A percentile compares a stretch with the other conserved stretches of the same genome.
phyloP scores from a whole-genome alignment of 2,888 invertebrate species.

The Malacosoma neustria region DNA sequence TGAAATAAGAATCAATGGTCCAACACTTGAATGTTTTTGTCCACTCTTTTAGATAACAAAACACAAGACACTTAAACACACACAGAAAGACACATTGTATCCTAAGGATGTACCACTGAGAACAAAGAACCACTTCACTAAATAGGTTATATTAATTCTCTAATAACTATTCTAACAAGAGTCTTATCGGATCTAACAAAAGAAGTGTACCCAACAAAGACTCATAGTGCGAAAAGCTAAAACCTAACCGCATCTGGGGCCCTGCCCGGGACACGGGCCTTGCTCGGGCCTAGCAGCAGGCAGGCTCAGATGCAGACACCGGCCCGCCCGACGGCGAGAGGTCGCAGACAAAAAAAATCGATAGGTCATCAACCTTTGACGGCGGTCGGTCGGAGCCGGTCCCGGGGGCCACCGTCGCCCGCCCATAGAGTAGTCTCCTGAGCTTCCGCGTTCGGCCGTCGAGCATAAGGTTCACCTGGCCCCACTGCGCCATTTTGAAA shows the following conservation, averaged over 20 bases:
- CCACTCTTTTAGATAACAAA: neutral
- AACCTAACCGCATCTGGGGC: slow-evolving; percentile 25
- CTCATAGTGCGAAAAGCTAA: slow-evolving; percentile 10
- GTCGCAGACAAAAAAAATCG: slow-evolving; percentile 73
- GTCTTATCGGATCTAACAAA: neutral
- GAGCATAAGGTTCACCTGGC: slow-evolving; percentile 29
- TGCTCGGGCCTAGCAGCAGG: slow-evolving; percentile 29
- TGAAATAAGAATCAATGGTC: neutral
- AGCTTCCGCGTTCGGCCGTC: slow-evolving; percentile 21
- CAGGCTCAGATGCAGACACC: slow-evolving; percentile 36
- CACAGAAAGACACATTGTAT: neutral
- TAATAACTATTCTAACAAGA: neutral
- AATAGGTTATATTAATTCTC: neutral
- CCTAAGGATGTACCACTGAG: neutral
- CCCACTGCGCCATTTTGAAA: slow-evolving; percentile 73
- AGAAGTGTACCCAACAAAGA: neutral
- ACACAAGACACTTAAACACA: too few species aligned
- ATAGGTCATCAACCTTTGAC: slow-evolving; percentile 70
- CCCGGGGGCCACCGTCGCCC: slow-evolving; percentile 45
- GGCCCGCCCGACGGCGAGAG: slow-evolving; percentile 60
- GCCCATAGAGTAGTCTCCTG: slow-evolving; percentile 11
- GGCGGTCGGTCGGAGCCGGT: slow-evolving; percentile 49
- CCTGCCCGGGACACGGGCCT: slow-evolving; percentile 47
- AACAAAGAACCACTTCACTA: neutral
- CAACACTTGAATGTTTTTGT: neutral